Conservation (phyloP, 2,113 vertebrate genomes). For the Calidris pugnax region DNA sequence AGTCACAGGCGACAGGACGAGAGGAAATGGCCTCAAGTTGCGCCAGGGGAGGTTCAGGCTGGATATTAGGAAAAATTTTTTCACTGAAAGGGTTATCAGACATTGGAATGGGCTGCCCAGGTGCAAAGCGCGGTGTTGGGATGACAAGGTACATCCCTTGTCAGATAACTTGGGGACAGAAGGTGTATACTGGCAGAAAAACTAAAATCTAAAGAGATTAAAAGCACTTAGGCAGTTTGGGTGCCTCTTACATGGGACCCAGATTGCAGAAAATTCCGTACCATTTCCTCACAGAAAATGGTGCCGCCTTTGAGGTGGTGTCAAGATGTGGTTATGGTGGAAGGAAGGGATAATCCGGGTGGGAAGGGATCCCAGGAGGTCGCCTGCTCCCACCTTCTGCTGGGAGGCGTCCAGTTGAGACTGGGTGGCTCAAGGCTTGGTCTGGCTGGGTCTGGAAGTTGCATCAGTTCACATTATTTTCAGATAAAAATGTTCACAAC, state of each 20-base stretch:
- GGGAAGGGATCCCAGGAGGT: neutral
- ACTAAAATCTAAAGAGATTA: neutral
- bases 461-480: neutral
- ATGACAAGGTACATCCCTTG: too few species aligned
- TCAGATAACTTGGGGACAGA: too few species aligned
- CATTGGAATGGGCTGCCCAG: too few species aligned
- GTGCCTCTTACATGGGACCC: neutral
- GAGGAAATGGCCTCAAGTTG: too few species aligned
- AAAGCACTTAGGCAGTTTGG: neutral
- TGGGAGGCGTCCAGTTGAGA: rapidly evolving
- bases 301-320: rapidly evolving
- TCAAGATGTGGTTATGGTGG: rapidly evolving
- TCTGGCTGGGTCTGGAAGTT: neutral
- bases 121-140: too few species aligned
- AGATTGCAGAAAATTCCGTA: neutral
- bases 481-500: neutral
- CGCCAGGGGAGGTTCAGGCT: too few species aligned
- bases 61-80: too few species aligned
- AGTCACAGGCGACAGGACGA: too few species aligned
- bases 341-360: neutral
- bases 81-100: too few species aligned
- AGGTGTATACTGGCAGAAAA: neutral
- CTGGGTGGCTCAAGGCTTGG: neutral
- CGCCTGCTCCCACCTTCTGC: neutral
- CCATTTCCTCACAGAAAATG: neutral